Evolutionary conservation across 2,113 vertebrate species (phyloP).

Genomic region (Tyto alba): DNA sequence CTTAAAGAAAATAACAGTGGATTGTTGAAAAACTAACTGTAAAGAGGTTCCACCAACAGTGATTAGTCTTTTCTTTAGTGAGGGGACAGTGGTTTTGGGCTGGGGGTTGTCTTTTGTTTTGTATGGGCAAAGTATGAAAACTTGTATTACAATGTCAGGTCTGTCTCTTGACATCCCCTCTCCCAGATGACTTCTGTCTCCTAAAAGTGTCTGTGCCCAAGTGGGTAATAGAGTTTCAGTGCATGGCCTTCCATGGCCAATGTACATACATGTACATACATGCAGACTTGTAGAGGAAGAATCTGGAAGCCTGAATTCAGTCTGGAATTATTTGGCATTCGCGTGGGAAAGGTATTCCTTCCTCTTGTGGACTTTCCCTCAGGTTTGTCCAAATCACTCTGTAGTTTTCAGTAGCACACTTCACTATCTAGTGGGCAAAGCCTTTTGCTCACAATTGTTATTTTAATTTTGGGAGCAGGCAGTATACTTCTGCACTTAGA

Average conservation of each 20-base stretch:
- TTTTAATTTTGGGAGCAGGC: background rate
- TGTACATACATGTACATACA: background rate
- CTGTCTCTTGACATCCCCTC: background rate
- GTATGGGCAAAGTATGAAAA: background rate
- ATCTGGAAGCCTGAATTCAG: background rate
- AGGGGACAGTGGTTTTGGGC: background rate
- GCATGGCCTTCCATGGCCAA: background rate
- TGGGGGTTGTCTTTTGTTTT: background rate
- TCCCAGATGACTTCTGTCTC: background rate
- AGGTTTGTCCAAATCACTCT: background rate
- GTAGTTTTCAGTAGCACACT: background rate
- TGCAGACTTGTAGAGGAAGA: background rate
- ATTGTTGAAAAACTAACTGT: background rate
- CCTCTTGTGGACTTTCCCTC: rapidly evolving
- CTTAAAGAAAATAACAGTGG: background rate
- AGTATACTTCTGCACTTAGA: background rate
- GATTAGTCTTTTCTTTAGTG: background rate
- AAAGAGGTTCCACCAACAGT: background rate
- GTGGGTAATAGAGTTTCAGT: background rate
- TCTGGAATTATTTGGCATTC: background rate
- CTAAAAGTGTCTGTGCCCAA: background rate
- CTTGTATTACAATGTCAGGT: background rate
- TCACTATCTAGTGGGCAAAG: background rate
- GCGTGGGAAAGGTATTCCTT: background rate
- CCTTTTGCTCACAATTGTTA: background rate